These are phyloP conservation scores for Maconellicoccus hirsutus DNA, from an alignment of 1,140 invertebrate genomes.

Conservation along the genomic window DNA sequence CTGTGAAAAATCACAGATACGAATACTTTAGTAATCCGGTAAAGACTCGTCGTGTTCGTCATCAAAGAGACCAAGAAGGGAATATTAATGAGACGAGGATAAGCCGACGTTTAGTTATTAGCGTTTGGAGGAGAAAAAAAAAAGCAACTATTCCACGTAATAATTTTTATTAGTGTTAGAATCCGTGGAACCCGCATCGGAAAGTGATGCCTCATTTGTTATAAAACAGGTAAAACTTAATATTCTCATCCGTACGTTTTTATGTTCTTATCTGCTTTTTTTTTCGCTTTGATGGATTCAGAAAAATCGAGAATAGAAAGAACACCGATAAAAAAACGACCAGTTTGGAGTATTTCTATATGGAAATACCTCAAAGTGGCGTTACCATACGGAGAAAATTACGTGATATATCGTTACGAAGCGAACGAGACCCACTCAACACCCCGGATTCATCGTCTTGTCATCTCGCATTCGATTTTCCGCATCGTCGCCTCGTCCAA, in stretches of 20 bases:
- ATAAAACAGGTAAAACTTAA: constrained; percentile 21
- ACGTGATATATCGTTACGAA: too few species aligned
- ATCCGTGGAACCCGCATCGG: constrained; percentile 19
- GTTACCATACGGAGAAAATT: too few species aligned
- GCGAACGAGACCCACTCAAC: too few species aligned
- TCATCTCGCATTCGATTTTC: too few species aligned
- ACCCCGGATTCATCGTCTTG: too few species aligned
- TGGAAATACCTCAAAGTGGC: too few species aligned
- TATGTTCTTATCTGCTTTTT: neutral
- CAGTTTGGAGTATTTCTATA: too few species aligned
- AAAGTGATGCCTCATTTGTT: constrained; percentile 22
- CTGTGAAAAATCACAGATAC: constrained; percentile 20
- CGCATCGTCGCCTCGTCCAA: too few species aligned
- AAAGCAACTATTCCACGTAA: constrained; percentile 14
- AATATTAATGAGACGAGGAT: constrained; percentile 20
- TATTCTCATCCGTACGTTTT: constrained; percentile 7
- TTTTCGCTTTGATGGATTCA: neutral
- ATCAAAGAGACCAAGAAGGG: constrained; percentile 1
- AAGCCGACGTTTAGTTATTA: constrained; percentile 16
- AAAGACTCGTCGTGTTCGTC: constrained; percentile 15
- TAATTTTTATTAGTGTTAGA: constrained; percentile 23
- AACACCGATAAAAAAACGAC: too few species aligned
- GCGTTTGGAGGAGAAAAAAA: constrained; percentile 6
- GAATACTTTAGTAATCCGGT: constrained; percentile 16
- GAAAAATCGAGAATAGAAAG: too few species aligned